A percentile compares a stretch with the other conserved stretches of the same genome.
These are phyloP conservation scores for Hymenopus coronatus DNA, from an alignment of 2,888 invertebrate species.

Conservation along the genomic window DNA sequence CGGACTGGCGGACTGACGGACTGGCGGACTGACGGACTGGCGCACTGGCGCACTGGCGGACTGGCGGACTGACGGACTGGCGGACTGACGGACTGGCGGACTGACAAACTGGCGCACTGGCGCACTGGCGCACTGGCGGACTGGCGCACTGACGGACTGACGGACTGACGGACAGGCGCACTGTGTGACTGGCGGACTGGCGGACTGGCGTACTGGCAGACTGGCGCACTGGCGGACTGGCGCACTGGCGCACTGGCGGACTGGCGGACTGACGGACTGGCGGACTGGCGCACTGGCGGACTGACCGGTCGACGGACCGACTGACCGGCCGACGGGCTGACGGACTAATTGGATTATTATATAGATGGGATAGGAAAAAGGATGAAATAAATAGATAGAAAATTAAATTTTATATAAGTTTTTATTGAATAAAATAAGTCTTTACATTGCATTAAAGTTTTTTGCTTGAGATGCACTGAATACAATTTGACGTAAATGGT, in stretches of 20 bases:
- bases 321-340: too few species aligned
- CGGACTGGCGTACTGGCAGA: slow-evolving; percentile 1
- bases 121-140: slow-evolving; percentile 3
- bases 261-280: neutral
- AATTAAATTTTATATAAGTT: too few species aligned
- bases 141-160: slow-evolving; percentile 4
- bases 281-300: neutral
- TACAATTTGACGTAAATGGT: too few species aligned
- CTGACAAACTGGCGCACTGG: neutral
- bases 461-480: too few species aligned
- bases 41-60: neutral
- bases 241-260: neutral
- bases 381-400: too few species aligned
- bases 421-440: too few species aligned
- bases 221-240: slow-evolving; percentile 3
- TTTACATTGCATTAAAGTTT: too few species aligned
- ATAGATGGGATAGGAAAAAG: too few species aligned
- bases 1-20: too few species aligned
- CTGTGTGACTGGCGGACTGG: neutral
- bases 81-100: neutral
- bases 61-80: slow-evolving; percentile 1
- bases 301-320: too few species aligned
- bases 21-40: slow-evolving; percentile 7
- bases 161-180: slow-evolving; percentile 1
- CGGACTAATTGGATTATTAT: too few species aligned